Evolutionary conservation across 2,113 vertebrate species (phyloP), one percentile per base, ranked within the genome.

Genomic region (Lutjanus erythropterus): DNA sequence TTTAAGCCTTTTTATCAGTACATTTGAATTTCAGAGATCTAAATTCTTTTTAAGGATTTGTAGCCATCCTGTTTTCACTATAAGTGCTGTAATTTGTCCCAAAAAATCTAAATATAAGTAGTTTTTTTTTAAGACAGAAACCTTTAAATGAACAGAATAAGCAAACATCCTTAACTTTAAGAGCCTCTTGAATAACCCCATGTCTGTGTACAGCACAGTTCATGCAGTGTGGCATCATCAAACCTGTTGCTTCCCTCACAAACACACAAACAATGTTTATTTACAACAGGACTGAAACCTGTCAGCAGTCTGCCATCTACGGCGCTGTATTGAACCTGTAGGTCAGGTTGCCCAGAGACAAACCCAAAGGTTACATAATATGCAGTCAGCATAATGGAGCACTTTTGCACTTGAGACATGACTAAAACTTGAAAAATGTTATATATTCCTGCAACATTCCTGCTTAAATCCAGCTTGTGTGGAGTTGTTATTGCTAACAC

Each of bases 231-330:
- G 6, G 0, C n/a, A 37, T 58, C 47, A 33, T 72, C 4, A 69
- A 25, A 76, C 35, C 39, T 62, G 47, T 68, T 78, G 39, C 35
- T 5, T 52, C 68, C n/a, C 27, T 64, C 58, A 50, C 35, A 14
- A 14, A 18, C 23, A 23, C 19, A 29, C 23, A 53, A 58, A 50
- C 27, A 37, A 37, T 82, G 58, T 47, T 7, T 39, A 5, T 82
- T 76, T 67, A 18, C 62, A 86, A 79, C 73, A 60, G 27, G 56
- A 37, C 46, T 46, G 53, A 81, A 80, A 82, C 71, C 60, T 70
- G 73, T 74, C 79, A 27, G 33, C 23, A 53, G 37, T 62, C 27
- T 62, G 29, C 31, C 27, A 56, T 50, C 69, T 56, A 15, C 16
- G 18, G 11, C 46, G 14, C 25, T 64, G 21, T 49, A 86, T 71